phyloP scores from a whole-genome alignment of 2,113 vertebrate species.

The Sander lucioperca region DNA sequence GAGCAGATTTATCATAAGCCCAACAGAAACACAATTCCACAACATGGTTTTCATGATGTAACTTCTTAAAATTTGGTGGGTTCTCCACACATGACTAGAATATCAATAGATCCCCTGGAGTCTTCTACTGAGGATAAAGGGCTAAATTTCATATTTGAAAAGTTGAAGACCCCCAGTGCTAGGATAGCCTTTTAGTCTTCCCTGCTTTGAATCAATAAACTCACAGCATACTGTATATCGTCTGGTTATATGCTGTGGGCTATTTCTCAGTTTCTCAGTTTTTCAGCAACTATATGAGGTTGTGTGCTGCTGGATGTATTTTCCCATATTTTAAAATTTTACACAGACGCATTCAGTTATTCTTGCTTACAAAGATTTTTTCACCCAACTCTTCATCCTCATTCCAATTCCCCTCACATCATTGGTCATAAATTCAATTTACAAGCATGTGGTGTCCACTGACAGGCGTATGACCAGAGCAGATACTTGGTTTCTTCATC shows the following conservation, averaged over 20 bases:
- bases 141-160: conserved; percentile 49
- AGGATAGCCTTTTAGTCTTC: conserved; percentile 34
- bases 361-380: conserved; percentile 23
- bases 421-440: conserved; percentile 49
- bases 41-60: conserved; percentile 54
- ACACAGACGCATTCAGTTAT: conserved; percentile 10
- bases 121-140: conserved; percentile 30
- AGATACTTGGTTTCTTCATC: conserved; percentile 30
- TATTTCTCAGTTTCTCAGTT: neutral
- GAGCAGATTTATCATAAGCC: conserved; percentile 63
- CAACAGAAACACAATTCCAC: conserved; percentile 48
- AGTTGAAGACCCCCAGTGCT: conserved; percentile 18
- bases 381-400: conserved; percentile 7
- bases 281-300: neutral
- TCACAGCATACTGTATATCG: conserved; percentile 7
- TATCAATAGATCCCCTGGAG: conserved; percentile 23
- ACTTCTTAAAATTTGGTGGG: conserved; percentile 40
- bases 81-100: conserved; percentile 43
- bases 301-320: conserved; percentile 3
- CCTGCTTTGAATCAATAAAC: conserved; percentile 18
- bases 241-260: conserved; percentile 16
- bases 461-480: conserved; percentile 9
- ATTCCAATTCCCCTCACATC: conserved; percentile 9
- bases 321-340: conserved; percentile 17
- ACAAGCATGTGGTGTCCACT: conserved; percentile 50